A percentile compares a stretch with the other conserved stretches of the same genome.
Conservation (phyloP, 2,113 vertebrate genomes). For the Montifringilla adamsi region DNA sequence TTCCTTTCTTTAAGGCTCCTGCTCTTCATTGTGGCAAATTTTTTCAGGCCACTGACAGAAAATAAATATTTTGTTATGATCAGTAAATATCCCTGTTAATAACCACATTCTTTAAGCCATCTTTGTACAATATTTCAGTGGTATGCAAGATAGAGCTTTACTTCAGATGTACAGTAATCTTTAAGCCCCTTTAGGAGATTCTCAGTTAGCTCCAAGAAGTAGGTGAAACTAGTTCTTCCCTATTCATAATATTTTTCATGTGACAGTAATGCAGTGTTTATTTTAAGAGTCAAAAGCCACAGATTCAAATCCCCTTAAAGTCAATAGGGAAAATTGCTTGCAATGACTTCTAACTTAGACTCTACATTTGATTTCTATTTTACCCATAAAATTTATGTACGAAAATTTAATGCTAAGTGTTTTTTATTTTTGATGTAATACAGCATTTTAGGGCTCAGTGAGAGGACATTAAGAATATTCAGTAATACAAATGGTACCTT, state of each 20-base stretch:
- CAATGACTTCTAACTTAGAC: background rate
- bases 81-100: background rate
- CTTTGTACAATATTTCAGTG: background rate
- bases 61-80: background rate
- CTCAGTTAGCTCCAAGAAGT: background rate
- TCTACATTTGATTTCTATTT: background rate
- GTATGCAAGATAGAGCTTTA: background rate
- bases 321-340: background rate
- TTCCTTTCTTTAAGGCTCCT: background rate
- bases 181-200: background rate
- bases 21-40: background rate
- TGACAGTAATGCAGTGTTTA: background rate
- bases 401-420: background rate
- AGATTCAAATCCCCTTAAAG: background rate
- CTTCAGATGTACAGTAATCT: background rate
- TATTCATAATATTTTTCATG: background rate
- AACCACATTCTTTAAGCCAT: background rate
- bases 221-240: background rate
- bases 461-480: background rate
- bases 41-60: background rate
- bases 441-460: background rate
- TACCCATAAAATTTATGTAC: background rate
- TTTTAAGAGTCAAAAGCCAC: background rate
- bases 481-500: background rate
- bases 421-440: background rate